A percentile compares a stretch with the other conserved stretches of the same genome.
These are phyloP conservation scores for Unio delphinus DNA, from an alignment of 2,888 invertebrate species.

Conservation along the genomic window DNA sequence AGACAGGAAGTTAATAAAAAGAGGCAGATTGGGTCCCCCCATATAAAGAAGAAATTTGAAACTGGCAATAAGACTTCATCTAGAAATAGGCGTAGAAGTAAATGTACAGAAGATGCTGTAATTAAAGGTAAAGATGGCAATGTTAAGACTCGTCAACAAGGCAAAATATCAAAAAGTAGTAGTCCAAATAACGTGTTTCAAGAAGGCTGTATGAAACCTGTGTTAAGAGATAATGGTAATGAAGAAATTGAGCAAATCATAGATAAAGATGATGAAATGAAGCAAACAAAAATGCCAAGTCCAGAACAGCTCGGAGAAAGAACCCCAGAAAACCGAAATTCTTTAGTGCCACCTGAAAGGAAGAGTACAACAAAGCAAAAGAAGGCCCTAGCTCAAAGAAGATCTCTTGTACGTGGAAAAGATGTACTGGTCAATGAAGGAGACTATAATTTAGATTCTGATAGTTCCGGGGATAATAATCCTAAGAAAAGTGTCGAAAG, in stretches of 20 bases:
- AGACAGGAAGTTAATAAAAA: background rate
- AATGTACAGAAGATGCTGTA: too few species aligned
- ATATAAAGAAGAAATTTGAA: background rate
- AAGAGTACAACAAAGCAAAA: conserved; percentile 54
- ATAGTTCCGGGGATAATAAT: conserved; percentile 6
- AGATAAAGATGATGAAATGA: background rate
- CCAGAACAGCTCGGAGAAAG: conserved; percentile 24
- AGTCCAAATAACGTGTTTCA: too few species aligned
- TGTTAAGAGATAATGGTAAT: conserved; percentile 2
- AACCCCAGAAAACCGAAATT: conserved; percentile 41
- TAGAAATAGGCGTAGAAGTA: too few species aligned
- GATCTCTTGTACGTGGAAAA: conserved; percentile 20
- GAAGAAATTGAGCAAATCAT: background rate
- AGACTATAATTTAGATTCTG: conserved; percentile 2
- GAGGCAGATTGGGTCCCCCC: conserved; percentile 1
- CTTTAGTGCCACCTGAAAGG: conserved; percentile 29
- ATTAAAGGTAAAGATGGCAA: too few species aligned
- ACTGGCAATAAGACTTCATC: too few species aligned
- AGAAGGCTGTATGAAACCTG: background rate
- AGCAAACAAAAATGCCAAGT: too few species aligned
- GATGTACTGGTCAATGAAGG: conserved; percentile 15
- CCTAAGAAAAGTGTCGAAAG: background rate
- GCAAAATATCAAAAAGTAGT: too few species aligned
- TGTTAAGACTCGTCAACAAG: too few species aligned
- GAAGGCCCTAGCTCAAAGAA: conserved; percentile 43